Conservation (phyloP, 2,113 vertebrate species). For the Brachyistius frenatus region DNA sequence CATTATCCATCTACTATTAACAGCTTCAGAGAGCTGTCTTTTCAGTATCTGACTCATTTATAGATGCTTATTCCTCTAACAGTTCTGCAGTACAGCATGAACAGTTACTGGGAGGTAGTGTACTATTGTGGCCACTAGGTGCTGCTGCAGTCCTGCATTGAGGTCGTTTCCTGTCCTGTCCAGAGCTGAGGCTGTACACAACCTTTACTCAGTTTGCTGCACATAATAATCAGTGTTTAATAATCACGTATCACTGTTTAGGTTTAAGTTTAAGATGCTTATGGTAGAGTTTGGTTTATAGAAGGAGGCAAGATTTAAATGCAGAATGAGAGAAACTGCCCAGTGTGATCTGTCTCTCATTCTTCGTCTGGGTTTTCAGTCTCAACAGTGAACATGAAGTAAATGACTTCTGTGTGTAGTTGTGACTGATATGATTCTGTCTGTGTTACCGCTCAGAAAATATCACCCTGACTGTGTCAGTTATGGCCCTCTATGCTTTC, state of each 20-base stretch:
- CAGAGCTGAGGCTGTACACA: not conserved
- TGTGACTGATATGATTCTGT: constrained; percentile 3
- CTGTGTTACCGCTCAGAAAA: not conserved
- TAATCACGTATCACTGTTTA: not conserved
- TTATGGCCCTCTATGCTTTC: constrained; percentile 6
- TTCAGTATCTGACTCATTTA: not conserved
- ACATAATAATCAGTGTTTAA: not conserved
- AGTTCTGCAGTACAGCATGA: not conserved
- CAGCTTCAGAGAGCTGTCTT: not conserved
- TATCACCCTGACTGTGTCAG: not conserved
- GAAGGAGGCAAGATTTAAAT: not conserved
- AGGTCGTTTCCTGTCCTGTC: not conserved
- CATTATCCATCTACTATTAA: constrained; percentile 19
- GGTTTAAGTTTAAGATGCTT: not conserved
- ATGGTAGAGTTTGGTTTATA: not conserved
- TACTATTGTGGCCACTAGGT: constrained; percentile 54
- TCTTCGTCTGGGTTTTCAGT: not conserved
- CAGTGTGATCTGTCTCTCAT: not conserved
- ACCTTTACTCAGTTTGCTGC: not conserved
- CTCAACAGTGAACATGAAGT: fast-evolving
- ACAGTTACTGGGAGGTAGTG: constrained; percentile 28
- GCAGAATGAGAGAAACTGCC: not conserved
- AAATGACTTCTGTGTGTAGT: not conserved
- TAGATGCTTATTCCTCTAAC: not conserved
- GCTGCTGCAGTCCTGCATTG: constrained; percentile 38